phyloP scores from a whole-genome alignment of 2,888 invertebrate genomes.

The Halictus ligatus region DNA sequence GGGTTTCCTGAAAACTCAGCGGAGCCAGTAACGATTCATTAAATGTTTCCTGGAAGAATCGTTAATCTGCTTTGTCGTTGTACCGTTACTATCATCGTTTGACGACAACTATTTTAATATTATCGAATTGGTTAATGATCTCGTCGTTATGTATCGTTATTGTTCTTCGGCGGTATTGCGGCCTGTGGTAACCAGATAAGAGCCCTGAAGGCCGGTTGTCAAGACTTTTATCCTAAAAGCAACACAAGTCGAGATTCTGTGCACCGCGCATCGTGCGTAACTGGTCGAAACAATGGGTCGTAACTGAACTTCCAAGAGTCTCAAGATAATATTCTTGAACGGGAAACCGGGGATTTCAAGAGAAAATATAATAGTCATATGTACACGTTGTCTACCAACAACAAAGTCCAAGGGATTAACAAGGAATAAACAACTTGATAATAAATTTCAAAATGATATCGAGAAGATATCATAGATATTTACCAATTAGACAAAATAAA shows the following conservation, averaged over 20 bases:
- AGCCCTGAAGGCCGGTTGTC: not conserved
- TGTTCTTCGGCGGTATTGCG: not conserved
- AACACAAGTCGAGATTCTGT: not conserved
- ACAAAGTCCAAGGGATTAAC: not conserved
- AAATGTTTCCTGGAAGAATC: not conserved
- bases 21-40: not conserved
- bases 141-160: not conserved
- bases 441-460: not conserved
- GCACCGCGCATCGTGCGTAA: not conserved
- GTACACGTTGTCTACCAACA: not conserved
- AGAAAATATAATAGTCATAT: not conserved
- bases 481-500: not conserved
- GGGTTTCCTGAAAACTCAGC: not conserved
- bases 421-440: not conserved
- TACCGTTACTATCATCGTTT: not conserved
- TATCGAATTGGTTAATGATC: slow-evolving; percentile 9
- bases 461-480: not conserved
- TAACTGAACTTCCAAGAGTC: not conserved
- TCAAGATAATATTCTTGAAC: not conserved
- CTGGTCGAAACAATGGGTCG: not conserved
- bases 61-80: not conserved
- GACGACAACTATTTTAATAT: not conserved
- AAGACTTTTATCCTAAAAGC: not conserved
- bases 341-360: not conserved
- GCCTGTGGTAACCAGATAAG: not conserved